Base-by-base conservation (phyloP, 1,140 invertebrate species). In the Diorhabda sublineata region DNA sequence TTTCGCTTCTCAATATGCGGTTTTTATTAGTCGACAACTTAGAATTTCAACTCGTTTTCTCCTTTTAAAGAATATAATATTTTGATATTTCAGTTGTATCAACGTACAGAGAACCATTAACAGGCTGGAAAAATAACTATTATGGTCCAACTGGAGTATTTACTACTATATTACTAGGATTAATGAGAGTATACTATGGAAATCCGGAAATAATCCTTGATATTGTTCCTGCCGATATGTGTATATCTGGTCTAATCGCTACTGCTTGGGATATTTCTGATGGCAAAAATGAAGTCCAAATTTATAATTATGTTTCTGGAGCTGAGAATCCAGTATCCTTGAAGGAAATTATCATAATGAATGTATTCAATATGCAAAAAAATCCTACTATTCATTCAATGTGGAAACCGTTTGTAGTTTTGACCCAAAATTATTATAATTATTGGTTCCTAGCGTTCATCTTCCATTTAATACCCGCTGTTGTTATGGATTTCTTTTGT, bases 81-180 rank as follows among this genome's bases (percentile, higher is more conserved):
- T 26, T 26, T 79, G 11, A 75, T 75, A 47, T 59, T 84, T 3
- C 71, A 86, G 3, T 82, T 84, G 11, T 85, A 83, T 68, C 75
- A 3, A 52, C 47, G 47, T 52, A 52, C n/a, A 52, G 47, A n/a
- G 47, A 52, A 52, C 47, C 47, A 3, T 8, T 52, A 2, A n/a
- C 6, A 52, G 47, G 47, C 6, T 52, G 47, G 47, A 52, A 52
- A 52, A 52, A 52, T 52, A 52, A 52, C 47, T 52, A 8, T 4
- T 52, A 52, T 52, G 47, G 47, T 3, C 6, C 47, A 2, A 52
- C 6, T 52, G 47, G 47, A 8, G 6, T 52, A 3, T 52, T 8
- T n/a, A 8, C 47, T 3, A n/a, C 47, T 6, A 6, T 52, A 3
- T 52, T 8, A 2, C 6, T n/a, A 6, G 47, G 47, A 8, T 52